Conservation (phyloP, 1,140 invertebrate species). For the Leptopilina clavipes region DNA sequence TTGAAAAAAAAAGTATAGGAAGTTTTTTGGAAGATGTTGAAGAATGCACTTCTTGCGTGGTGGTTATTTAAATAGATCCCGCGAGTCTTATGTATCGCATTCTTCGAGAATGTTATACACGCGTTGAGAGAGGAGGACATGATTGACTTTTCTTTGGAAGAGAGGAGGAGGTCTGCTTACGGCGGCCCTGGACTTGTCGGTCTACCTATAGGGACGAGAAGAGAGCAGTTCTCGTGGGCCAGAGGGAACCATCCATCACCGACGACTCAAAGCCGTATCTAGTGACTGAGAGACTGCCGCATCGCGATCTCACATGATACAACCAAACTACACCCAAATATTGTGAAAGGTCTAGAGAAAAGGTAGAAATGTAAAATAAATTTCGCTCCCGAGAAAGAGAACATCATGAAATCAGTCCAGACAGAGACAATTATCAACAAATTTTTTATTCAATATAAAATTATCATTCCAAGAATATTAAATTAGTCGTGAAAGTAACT, state of each 20-base stretch:
- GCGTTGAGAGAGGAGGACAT: constrained; percentile 11
- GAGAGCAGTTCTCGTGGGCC: constrained; percentile 60
- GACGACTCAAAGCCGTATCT: constrained; percentile 70
- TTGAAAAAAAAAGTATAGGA: background rate
- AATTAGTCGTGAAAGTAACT: too few species aligned
- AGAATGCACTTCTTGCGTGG: constrained; percentile 24
- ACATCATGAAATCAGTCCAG: constrained; percentile 34
- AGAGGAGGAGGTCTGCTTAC: constrained; percentile 17
- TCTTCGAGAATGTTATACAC: constrained; percentile 31
- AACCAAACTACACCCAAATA: constrained; percentile 73
- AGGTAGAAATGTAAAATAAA: constrained; percentile 74
- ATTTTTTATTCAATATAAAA: too few species aligned
- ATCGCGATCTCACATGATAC: constrained; percentile 54
- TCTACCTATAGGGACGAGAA: constrained; percentile 49
- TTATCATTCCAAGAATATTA: too few species aligned
- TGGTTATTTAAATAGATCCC: constrained; percentile 27
- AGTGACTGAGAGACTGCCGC: constrained; percentile 61
- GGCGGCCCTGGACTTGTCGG: constrained; percentile 57
- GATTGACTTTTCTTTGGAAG: constrained; percentile 35
- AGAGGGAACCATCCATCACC: constrained; percentile 73
- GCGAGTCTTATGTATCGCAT: background rate
- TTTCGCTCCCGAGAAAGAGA: constrained; percentile 57
- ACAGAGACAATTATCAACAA: too few species aligned
- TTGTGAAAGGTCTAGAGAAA: constrained; percentile 76
- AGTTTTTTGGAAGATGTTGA: background rate